Conservation (phyloP, 1,140 invertebrate species). For the Chironomus striatipennis region DNA sequence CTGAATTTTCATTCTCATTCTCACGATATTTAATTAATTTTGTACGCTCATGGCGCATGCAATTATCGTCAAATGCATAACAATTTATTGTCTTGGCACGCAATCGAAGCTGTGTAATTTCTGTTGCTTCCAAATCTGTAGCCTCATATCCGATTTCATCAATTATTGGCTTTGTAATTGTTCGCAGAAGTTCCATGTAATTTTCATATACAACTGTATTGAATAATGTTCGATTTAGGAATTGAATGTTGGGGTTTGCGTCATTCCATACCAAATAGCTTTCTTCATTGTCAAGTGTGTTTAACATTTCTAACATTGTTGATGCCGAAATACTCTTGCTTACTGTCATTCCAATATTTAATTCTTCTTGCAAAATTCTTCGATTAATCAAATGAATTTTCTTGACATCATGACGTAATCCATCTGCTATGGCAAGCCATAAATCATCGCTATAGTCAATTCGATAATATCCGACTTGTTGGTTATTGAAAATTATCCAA, state of each 20-base stretch:
- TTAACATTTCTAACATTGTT: neutral
- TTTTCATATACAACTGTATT: neutral
- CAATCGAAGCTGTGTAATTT: neutral
- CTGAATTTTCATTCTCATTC: neutral
- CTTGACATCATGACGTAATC: constrained; percentile 36
- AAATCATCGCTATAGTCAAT: constrained; percentile 46
- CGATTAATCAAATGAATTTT: constrained; percentile 54
- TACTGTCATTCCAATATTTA: neutral
- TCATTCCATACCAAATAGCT: neutral
- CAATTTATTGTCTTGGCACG: neutral
- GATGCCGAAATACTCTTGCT: neutral
- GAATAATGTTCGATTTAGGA: neutral
- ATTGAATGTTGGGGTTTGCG: neutral
- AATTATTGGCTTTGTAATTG: neutral
- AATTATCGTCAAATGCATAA: neutral
- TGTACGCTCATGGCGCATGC: neutral
- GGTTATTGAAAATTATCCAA: constrained; percentile 46
- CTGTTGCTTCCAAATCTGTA: neutral
- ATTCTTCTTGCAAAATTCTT: constrained; percentile 31
- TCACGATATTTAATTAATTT: neutral
- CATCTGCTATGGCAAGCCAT: constrained; percentile 41
- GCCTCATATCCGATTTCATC: neutral
- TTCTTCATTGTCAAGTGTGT: neutral
- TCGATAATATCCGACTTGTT: constrained; percentile 49
- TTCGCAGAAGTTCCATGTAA: neutral